Evolutionary conservation across 2,113 vertebrate species (phyloP).

Genomic region (Falco punctatus): DNA sequence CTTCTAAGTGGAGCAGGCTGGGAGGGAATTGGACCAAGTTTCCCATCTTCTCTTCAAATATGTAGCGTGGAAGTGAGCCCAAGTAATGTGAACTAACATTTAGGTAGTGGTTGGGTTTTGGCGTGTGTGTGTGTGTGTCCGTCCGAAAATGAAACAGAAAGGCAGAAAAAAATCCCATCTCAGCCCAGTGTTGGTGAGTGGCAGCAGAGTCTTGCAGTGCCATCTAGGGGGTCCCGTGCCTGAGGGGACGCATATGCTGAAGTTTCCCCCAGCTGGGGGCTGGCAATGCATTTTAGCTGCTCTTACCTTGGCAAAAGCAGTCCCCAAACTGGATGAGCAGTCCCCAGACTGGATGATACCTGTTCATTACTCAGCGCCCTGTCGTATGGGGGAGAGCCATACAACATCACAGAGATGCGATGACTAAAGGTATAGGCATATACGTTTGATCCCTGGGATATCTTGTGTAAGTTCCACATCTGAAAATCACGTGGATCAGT

Average conservation of each 20-base stretch:
- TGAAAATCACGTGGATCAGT: background rate
- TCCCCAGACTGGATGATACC: background rate
- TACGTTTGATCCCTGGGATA: background rate
- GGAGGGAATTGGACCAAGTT: background rate
- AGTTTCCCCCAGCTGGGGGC: background rate
- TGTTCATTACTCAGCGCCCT: background rate
- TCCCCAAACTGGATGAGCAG: background rate
- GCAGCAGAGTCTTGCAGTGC: background rate
- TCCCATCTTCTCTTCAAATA: background rate
- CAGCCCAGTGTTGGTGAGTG: too few species aligned
- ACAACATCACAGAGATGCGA: rapidly evolving
- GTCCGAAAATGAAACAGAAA: background rate
- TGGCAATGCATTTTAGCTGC: background rate
- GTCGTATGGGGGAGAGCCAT: background rate
- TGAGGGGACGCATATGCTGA: rapidly evolving
- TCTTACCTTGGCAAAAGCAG: background rate
- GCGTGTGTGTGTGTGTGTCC: too few species aligned
- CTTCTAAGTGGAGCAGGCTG: background rate
- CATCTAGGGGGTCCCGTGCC: background rate
- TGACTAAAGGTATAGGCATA: background rate
- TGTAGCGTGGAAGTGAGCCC: background rate
- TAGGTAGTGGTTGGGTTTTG: background rate
- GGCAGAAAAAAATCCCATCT: background rate
- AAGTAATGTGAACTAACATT: background rate
- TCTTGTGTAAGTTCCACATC: background rate